Evolutionary conservation across 2,888 invertebrate species (phyloP), one percentile per base, ranked within the genome.

Genomic region (Morpho helenor): DNA sequence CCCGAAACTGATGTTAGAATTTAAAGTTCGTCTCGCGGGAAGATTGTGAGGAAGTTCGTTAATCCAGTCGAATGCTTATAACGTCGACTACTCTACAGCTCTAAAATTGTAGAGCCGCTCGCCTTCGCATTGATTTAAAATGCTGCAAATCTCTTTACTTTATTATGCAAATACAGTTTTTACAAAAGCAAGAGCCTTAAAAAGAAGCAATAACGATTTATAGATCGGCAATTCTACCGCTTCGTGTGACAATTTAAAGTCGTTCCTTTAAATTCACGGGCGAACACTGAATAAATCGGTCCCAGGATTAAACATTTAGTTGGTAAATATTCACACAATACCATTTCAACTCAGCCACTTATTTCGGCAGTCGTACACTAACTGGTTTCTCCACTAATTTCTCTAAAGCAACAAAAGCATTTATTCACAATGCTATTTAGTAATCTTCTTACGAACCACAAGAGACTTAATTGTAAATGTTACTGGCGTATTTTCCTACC

Each of bases 1-100:
- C 79, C 73, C 69, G 67, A 81, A 83, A 80, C 82, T 80, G 79
- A 83, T 84, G 82, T 80, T 75, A 79, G 82, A 85, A 82, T 83
- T 85, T 86, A 79, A 82, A 84, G 80, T 86, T 82, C 62, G 71
- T 72, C 71, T 75, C 72, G 70, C 72, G 74, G 73, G 74, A 78
- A 78, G 78, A 77, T 75, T 76, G 72, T 66, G 64, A 68, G 73
- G 72, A 78, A 84, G 79, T 84, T 84, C 61, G 71, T 78, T 84
- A 84, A 84, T 80, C 81, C 81, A 71, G 66, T 68, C 63, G 72
- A 74, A 76, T 74, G 74, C 70, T 70, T 68, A 63, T 65, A 66
- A 49, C 62, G 60, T 62, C 56, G 63, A 65, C 62, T 66, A 63
- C 57, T 59, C 59, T 45, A 57, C 61, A 58, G 48, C 42, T 54